These are phyloP conservation scores for Drosophila borealis DNA, from an alignment of 2,888 invertebrate species.

Conservation along the genomic window DNA sequence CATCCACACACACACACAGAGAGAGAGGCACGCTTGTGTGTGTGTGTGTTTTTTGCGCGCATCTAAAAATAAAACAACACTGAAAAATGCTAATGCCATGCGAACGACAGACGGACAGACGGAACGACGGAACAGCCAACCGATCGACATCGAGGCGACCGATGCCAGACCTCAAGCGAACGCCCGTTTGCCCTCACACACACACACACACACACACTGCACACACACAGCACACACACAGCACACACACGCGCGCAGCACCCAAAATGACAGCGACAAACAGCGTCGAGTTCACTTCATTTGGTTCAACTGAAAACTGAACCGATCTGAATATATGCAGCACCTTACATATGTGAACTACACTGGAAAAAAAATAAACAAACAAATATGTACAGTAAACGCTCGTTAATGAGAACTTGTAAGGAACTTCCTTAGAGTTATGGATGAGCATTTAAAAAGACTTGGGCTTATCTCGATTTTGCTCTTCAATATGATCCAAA, in stretches of 20 bases:
- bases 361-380: conserved; percentile 34
- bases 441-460: no score
- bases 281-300: conserved; percentile 70
- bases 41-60: conserved; percentile 67
- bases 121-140: conserved; percentile 25
- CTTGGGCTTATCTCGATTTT: no score
- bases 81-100: conserved; percentile 79
- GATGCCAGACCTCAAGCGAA: conserved; percentile 77
- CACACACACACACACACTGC: conserved; percentile 35
- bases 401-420: no score
- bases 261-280: conserved; percentile 76
- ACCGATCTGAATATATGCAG: conserved; percentile 72
- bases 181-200: conserved; percentile 78
- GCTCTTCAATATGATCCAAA: no score
- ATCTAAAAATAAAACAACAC: conserved; percentile 79
- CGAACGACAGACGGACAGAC: conserved; percentile 55
- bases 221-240: conserved; percentile 20
- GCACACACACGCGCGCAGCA: conserved; percentile 19
- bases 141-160: conserved; percentile 76
- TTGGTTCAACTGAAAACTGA: conserved; percentile 64
- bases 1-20: conserved; percentile 42
- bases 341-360: conserved; percentile 11
- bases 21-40: conserved; percentile 14
- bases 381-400: no score
- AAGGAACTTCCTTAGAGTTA: no score